These are phyloP conservation scores for Hemaris fuciformis DNA, from an alignment of 2,888 invertebrate species.

Conservation along the genomic window DNA sequence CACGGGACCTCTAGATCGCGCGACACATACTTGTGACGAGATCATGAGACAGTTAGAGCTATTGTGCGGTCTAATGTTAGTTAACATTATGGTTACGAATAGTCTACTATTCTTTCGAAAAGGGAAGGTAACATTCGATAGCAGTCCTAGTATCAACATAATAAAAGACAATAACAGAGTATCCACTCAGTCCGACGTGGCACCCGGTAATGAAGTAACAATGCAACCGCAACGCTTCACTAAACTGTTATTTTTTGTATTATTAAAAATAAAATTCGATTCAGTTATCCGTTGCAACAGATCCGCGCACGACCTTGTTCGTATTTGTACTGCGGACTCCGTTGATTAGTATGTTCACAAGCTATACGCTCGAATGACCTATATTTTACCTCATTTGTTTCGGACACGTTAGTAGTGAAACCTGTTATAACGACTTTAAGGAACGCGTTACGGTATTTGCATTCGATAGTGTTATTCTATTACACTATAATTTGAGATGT, in stretches of 20 bases:
- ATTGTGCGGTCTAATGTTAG: too few relatives aligned
- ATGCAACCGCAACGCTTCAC: slow-evolving; percentile 42
- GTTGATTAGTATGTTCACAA: slow-evolving; percentile 19
- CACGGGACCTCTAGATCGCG: too few relatives aligned
- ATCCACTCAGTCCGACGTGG: too few relatives aligned
- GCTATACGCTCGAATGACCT: slow-evolving; percentile 24
- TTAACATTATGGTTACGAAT: too few relatives aligned
- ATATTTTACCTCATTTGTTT: slow-evolving; percentile 11
- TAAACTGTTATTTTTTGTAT: slow-evolving; percentile 41
- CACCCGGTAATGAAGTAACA: slow-evolving; percentile 50
- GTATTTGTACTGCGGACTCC: slow-evolving; percentile 20
- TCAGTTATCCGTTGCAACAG: slow-evolving; percentile 21
- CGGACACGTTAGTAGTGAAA: background rate
- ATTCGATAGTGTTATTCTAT: too few relatives aligned
- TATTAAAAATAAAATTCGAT: slow-evolving; percentile 27
- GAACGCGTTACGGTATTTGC: background rate
- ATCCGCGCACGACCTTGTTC: slow-evolving; percentile 28
- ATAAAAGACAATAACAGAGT: too few relatives aligned
- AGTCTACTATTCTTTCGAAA: too few relatives aligned
- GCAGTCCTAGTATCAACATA: too few relatives aligned
- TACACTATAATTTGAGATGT: background rate
- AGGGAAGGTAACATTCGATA: too few relatives aligned
- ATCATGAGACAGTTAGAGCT: too few relatives aligned
- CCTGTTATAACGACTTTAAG: slow-evolving; percentile 2
- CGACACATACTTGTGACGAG: too few relatives aligned